Percentiles rank a stretch among this genome's conserved stretches.
These are phyloP conservation scores for Lamellibrachia luymesi DNA, from an alignment of 1,140 invertebrate species.

Conservation along the genomic window DNA sequence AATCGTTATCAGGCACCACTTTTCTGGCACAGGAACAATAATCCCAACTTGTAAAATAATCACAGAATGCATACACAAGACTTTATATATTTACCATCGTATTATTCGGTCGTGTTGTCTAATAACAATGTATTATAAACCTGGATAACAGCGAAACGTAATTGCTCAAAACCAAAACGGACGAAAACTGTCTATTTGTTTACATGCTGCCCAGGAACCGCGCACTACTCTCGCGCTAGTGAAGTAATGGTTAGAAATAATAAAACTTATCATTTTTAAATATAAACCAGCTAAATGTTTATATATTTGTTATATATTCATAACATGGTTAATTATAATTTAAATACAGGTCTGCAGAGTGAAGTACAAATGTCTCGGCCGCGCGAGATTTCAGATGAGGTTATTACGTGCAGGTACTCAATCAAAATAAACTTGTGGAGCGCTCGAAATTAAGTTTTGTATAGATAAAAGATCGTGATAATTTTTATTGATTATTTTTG, in stretches of 20 bases:
- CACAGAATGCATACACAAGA: neutral
- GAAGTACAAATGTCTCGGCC: neutral
- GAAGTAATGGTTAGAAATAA: neutral
- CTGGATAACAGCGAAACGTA: neutral
- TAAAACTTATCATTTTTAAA: neutral
- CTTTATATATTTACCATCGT: neutral
- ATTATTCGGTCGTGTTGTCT: neutral
- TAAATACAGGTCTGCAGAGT: neutral
- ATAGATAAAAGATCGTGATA: neutral
- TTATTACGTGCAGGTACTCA: neutral
- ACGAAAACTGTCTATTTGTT: neutral
- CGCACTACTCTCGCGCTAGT: neutral
- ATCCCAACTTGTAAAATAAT: neutral
- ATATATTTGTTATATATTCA: neutral
- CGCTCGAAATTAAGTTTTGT: neutral
- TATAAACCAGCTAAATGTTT: neutral
- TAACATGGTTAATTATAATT: neutral
- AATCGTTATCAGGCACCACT: neutral
- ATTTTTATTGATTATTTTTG: neutral
- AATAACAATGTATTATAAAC: neutral
- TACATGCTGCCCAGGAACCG: constrained; percentile 2
- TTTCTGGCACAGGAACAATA: neutral
- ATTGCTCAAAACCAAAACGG: neutral
- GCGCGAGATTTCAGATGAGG: neutral
- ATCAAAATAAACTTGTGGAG: neutral